Percentiles rank a stretch among this genome's conserved stretches.
These are phyloP conservation scores for Rhodophaea formosa DNA, from an alignment of 2,888 invertebrate genomes.

Conservation along the genomic window DNA sequence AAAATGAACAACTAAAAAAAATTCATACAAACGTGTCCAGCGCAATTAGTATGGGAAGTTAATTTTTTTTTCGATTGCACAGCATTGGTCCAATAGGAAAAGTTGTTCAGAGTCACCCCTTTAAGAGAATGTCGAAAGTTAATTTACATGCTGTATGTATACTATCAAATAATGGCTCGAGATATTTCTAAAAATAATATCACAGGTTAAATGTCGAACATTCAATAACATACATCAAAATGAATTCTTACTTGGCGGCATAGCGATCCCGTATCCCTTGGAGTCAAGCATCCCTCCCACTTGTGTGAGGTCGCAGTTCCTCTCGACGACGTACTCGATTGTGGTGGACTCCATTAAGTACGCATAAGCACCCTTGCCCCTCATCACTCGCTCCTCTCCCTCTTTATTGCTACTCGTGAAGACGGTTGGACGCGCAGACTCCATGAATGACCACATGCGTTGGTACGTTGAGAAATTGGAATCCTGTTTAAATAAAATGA, in stretches of 20 bases:
- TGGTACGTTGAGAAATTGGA: conserved; percentile 97
- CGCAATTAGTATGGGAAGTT: too few relatives aligned
- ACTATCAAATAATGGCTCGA: too few relatives aligned
- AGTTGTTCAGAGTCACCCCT: too few relatives aligned
- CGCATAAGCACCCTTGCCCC: conserved; percentile 93
- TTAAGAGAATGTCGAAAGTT: too few relatives aligned
- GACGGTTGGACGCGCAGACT: conserved; percentile 91
- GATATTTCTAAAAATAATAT: neutral
- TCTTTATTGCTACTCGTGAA: conserved; percentile 93
- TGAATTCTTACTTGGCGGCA: conserved; percentile 89
- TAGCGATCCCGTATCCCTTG: conserved; percentile 97
- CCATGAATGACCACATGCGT: conserved; percentile 98
- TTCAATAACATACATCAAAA: neutral
- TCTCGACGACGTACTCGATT: conserved; percentile 95
- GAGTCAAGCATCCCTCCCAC: conserved; percentile 95
- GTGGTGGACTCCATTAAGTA: conserved; percentile 99
- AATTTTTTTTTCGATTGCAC: too few relatives aligned
- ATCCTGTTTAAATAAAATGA: conserved; percentile 80
- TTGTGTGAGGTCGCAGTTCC: conserved; percentile 94
- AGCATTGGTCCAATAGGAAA: too few relatives aligned
- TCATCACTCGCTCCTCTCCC: conserved; percentile 93
- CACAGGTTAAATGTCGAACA: too few relatives aligned
- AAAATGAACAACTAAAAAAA: too few relatives aligned
- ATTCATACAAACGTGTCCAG: too few relatives aligned
- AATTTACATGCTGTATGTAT: too few relatives aligned